Percentiles rank a stretch among this genome's conserved stretches.
These are phyloP conservation scores for Microcaecilia unicolor DNA, from an alignment of 2,797 vertebrate genomes.

Conservation along the genomic window DNA sequence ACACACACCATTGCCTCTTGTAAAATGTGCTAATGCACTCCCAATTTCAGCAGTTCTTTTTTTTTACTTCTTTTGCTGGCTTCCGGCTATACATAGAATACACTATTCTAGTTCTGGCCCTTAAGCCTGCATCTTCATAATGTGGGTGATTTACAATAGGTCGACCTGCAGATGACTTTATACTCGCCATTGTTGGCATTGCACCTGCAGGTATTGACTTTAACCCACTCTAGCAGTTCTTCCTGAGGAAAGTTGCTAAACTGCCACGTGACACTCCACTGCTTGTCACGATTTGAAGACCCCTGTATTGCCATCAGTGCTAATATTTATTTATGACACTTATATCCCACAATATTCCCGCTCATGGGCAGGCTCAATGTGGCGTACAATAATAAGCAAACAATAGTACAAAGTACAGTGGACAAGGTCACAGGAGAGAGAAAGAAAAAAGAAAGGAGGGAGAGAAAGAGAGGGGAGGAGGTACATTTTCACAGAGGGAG, in stretches of 20 bases:
- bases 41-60: constrained; percentile 66
- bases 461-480: too few species aligned
- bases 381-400: too few species aligned
- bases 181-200: constrained; percentile 96
- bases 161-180: constrained; percentile 81
- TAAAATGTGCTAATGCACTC: constrained; percentile 84
- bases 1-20: constrained; percentile 89
- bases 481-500: too few species aligned
- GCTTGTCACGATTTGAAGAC: constrained; percentile 75
- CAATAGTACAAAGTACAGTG: too few species aligned
- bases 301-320: constrained; percentile 84
- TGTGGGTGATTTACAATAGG: constrained; percentile 93
- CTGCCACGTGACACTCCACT: constrained; percentile 92
- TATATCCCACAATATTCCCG: too few species aligned
- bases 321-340: too few species aligned
- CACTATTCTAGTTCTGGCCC: constrained; percentile 86
- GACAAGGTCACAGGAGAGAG: too few species aligned
- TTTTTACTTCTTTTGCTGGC: constrained; percentile 76
- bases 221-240: constrained; percentile 89
- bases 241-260: constrained; percentile 95
- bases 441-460: too few species aligned
- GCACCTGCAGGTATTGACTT: constrained; percentile 81
- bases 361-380: too few species aligned
- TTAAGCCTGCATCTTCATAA: constrained; percentile 90
- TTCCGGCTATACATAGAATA: constrained; percentile 98